Conservation (phyloP, 1,140 invertebrate genomes). For the Hyles euphorbiae region DNA sequence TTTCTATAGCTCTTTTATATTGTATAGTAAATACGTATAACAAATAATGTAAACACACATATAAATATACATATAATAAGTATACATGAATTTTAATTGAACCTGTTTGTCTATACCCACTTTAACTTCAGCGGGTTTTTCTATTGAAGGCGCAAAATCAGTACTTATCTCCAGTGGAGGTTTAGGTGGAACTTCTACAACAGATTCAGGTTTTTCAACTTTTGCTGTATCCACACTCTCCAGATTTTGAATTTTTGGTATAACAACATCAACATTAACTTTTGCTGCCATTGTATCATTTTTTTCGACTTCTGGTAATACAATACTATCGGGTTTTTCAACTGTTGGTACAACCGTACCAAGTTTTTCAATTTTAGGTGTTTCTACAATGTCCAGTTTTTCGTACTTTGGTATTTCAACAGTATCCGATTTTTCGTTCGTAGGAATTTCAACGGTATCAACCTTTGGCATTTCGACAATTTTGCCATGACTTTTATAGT, state of each 20-base stretch:
- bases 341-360: conserved; percentile 1
- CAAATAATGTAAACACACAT: conserved; percentile 58
- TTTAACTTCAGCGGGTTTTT: conserved; percentile 35
- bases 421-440: too few relatives aligned
- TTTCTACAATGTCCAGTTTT: not conserved
- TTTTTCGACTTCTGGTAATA: too few relatives aligned
- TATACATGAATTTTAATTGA: conserved; percentile 64
- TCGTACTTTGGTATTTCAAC: too few relatives aligned
- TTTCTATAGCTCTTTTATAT: conserved; percentile 46
- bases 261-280: too few relatives aligned
- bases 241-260: too few relatives aligned
- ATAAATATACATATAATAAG: conserved; percentile 61
- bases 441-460: conserved; percentile 1
- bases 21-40: conserved; percentile 58
- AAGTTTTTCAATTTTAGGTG: conserved; percentile 10
- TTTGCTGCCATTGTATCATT: too few relatives aligned
- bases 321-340: too few relatives aligned
- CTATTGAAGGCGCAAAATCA: not conserved
- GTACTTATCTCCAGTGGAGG: not conserved
- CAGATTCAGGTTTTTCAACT: conserved; percentile 1
- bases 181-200: conserved; percentile 10
- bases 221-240: too few relatives aligned
- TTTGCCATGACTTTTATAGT: too few relatives aligned
- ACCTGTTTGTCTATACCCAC: conserved; percentile 50
- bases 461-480: conserved; percentile 10